phyloP scores from a whole-genome alignment of 2,797 vertebrate species.

The Peromyscus aztecus region DNA sequence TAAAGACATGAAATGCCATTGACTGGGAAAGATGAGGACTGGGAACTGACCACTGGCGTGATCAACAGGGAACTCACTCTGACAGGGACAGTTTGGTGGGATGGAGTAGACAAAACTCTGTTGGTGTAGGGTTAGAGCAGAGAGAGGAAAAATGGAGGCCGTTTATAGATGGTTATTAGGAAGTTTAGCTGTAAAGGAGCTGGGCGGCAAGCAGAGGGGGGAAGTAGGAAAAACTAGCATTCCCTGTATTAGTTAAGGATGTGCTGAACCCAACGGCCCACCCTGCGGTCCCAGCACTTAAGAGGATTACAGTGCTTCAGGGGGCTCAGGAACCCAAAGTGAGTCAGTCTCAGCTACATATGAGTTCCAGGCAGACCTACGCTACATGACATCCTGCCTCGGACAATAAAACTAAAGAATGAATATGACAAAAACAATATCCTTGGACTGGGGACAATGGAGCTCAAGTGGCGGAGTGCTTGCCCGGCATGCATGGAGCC shows the following conservation, averaged over 20 bases:
- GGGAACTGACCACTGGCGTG: background rate
- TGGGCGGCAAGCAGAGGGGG: background rate
- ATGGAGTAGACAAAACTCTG: background rate
- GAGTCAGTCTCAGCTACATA: background rate
- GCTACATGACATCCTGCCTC: background rate
- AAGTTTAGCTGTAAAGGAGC: constrained; percentile 8
- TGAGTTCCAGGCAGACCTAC: background rate
- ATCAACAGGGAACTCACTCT: background rate
- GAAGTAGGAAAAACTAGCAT: background rate
- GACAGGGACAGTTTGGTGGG: background rate
- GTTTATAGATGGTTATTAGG: background rate
- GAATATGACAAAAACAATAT: background rate
- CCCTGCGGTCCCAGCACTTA: background rate
- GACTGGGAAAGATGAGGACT: background rate
- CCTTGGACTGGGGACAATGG: too few species aligned
- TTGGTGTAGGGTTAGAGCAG: background rate
- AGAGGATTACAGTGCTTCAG: background rate
- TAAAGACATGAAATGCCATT: background rate
- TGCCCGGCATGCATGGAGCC: background rate
- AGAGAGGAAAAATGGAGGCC: background rate
- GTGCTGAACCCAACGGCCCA: background rate
- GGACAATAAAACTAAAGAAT: background rate
- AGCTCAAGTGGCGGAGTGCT: too few species aligned
- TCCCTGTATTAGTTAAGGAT: constrained; percentile 20
- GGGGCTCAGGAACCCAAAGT: background rate